Evolutionary conservation across 1,140 invertebrate species (phyloP), one percentile per base, ranked within the genome.

Genomic region (Microvelia longipes): DNA sequence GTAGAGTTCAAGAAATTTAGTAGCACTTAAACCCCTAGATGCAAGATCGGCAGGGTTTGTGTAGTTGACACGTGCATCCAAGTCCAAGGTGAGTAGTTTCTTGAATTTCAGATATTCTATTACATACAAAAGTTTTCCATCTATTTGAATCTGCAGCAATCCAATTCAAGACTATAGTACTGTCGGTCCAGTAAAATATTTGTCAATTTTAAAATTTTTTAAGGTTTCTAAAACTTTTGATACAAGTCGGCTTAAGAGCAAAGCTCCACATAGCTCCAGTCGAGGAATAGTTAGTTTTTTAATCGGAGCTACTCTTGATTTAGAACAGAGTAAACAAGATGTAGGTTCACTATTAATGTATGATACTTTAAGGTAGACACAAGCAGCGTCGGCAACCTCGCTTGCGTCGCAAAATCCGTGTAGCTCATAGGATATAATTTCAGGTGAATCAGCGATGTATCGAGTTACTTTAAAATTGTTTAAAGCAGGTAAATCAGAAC

Each of bases 331-430:
- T 19, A 79, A 69, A 2, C 60, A 61, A 25, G 71, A 60, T 13
- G 28, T 29, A 1, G 67, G 70, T 1, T 67, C 11, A 19, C 35
- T 68, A 11, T 30, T 13, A 0, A 64, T 0, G 71, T 76, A 35
- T 5, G 15, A 11, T 15, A 50, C 50, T 67, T 75, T 69, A n/a
- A 78, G 15, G 68, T 81, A 82, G n/a, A 81, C 63, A 50, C 75
- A 78, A 0, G 77, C 78, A 60, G 77, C 80, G 72, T 80, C 81
- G 15, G 76, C 80, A 0, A 65, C 68, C 68, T 75, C 73, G 2
- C 75, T 78, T 0, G 79, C 77, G 73, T 82, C 80, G 14, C 69
- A 73, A 73, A 81, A 82, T 14, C 77, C 77, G 70, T 79, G 76
- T 0, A 79, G 2, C 64, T 75, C 63, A 63, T 68, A 67, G 67